Percentiles rank a stretch among this genome's conserved stretches.
phyloP scores from a whole-genome alignment of 2,888 invertebrate species.

The Lepeophtheirus nordmannii region DNA sequence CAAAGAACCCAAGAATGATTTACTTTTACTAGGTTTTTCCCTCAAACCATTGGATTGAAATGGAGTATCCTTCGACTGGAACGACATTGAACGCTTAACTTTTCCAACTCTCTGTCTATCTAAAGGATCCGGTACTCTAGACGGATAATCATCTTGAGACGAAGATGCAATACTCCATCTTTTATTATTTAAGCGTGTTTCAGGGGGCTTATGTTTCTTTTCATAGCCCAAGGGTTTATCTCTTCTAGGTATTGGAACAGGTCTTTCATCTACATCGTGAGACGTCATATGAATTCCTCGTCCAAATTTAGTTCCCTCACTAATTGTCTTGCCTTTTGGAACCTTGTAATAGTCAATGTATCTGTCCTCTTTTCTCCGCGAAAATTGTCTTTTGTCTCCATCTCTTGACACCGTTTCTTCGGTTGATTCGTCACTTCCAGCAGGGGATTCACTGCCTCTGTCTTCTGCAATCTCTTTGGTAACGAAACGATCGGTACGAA shows the following conservation, averaged over 20 bases:
- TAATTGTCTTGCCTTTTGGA: constrained; percentile 11
- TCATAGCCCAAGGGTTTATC: background rate
- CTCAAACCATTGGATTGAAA: constrained; percentile 4
- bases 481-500: constrained; percentile 5
- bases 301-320: constrained; percentile 2
- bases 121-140: background rate
- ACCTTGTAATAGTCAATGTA: constrained; percentile 20
- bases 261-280: constrained; percentile 1
- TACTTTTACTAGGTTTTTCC: background rate
- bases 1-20: constrained; percentile 4
- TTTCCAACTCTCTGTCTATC: background rate
- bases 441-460: constrained; percentile 1
- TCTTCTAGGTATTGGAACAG: background rate
- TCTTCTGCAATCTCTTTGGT: constrained; percentile 6
- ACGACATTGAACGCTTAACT: constrained; percentile 14
- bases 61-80: background rate
- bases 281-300: constrained; percentile 18
- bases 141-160: background rate
- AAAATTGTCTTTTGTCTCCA: constrained; percentile 5
- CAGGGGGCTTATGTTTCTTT: background rate
- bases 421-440: constrained; percentile 8
- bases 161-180: constrained; percentile 3
- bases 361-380: constrained; percentile 22
- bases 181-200: background rate
- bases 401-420: constrained; percentile 20